Base-by-base conservation (phyloP, 2,797 vertebrate species). In the Falco peregrinus region DNA sequence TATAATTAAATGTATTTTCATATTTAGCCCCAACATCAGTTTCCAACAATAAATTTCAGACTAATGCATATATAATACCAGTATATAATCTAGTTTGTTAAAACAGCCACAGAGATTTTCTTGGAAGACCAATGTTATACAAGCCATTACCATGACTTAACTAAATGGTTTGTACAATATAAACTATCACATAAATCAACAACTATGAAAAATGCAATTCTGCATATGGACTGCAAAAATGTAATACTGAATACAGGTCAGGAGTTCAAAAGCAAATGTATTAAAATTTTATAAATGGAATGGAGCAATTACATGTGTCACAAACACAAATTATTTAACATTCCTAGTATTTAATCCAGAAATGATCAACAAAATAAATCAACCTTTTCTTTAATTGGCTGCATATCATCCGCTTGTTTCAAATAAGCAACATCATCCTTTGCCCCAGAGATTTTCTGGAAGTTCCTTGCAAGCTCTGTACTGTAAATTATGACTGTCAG, bases 391-490 rank as follows among this genome's bases (percentile, higher is more conserved):
- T 92, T 84, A 92, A 87, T 48, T 95, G 51, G 37, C 45, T 5
- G 0, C 63, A 60, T 87, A 89, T 87, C 81, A 89, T 89, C 67
- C 0, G 1, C 63, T 89, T 79, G 13, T 93, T 94, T 93, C 48
- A 93, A 89, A 82, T 33, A 92, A 59, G 33, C 53, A 91, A 88
- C n/a, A 76, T 67, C 54, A 79, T 84, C 43, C 43, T 90, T 93
- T 90, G 63, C 75, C 81, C 35, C 60, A 51, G 83, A 93, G 86
- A 84, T 87, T 84, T 97, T 96, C 90, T 95, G 79, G 83, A 74
- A 94, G 63, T 47, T 89, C 78, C 51, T 82, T 79, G 61, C 47
- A 87, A 89, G 39, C 51, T 75, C 47, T 69, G 39, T 56, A 76
- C 64, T 92, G 51, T 73, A 93, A 90, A 84, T 94, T 85, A 91